These are phyloP conservation scores for Drosophila parthenogenetica DNA, from an alignment of 2,888 invertebrate genomes.

Conservation along the genomic window DNA sequence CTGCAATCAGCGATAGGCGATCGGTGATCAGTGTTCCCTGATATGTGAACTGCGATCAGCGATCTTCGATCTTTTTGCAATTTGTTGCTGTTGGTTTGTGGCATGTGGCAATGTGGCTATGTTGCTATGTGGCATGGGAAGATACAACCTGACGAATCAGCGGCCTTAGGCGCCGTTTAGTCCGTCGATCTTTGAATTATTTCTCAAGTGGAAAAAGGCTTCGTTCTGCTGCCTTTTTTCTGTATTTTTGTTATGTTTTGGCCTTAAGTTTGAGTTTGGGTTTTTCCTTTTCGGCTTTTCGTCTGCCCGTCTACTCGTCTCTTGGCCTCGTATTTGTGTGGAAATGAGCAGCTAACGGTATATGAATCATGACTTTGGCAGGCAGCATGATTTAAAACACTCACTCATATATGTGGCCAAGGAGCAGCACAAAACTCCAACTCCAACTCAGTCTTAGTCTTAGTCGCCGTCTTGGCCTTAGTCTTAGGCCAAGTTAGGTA, in stretches of 20 bases:
- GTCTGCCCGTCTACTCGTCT: constrained; percentile 3
- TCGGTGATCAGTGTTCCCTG: neutral
- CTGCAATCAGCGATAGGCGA: constrained; percentile 19
- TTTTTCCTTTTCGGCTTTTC: constrained; percentile 75
- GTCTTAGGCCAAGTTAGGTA: constrained; percentile 5
- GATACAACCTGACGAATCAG: constrained; percentile 36
- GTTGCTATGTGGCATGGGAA: neutral
- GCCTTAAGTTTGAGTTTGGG: constrained; percentile 16
- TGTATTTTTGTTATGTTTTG: constrained; percentile 19
- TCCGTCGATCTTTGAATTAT: constrained; percentile 58
- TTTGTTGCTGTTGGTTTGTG: constrained; percentile 63
- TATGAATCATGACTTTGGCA: constrained; percentile 85
- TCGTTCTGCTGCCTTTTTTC: constrained; percentile 32
- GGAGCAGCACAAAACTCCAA: constrained; percentile 11
- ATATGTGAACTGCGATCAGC: neutral
- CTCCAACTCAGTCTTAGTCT: constrained; percentile 4
- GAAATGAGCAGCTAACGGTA: constrained; percentile 84
- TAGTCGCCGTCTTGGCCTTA: neutral
- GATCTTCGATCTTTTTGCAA: constrained; percentile 56
- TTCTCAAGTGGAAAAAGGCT: constrained; percentile 60
- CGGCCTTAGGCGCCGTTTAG: constrained; percentile 51
- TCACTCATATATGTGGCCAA: constrained; percentile 75
- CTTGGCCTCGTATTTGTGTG: constrained; percentile 64
- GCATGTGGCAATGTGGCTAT: constrained; percentile 6
- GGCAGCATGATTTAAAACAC: constrained; percentile 83